Conservation (phyloP, 2,888 invertebrate genomes). For the Iselma pallidipennis region DNA sequence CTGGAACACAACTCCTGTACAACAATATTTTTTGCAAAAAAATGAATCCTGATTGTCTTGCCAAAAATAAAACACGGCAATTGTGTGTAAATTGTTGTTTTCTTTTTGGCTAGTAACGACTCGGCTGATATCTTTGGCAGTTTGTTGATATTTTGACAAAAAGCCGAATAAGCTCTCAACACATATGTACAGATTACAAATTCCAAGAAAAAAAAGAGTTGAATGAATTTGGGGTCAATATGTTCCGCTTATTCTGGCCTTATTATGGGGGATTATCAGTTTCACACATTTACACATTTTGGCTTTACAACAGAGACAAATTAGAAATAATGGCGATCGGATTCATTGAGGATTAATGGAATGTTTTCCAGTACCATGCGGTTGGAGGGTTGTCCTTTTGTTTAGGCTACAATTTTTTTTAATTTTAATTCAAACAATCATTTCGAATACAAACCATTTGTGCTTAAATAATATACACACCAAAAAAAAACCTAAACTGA, state of each 20-base stretch:
- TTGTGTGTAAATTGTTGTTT: background rate
- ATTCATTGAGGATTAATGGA: no score
- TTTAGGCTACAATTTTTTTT: background rate
- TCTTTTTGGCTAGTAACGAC: slow-evolving; percentile 37
- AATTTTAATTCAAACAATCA: background rate
- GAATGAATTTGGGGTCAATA: background rate
- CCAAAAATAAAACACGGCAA: slow-evolving; percentile 33
- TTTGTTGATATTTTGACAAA: slow-evolving; percentile 24
- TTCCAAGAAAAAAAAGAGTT: no score
- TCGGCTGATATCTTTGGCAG: slow-evolving; percentile 38
- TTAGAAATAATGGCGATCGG: no score
- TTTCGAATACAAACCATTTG: background rate
- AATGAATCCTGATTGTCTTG: slow-evolving; percentile 41
- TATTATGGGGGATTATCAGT: no score
- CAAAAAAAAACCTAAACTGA: background rate
- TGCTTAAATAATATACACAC: background rate
- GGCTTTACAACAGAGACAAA: background rate
- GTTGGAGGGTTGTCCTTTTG: background rate
- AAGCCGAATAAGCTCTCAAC: background rate
- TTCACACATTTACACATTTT: no score
- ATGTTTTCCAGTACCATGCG: background rate
- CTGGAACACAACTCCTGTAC: slow-evolving; percentile 33
- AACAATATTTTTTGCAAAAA: slow-evolving; percentile 1
- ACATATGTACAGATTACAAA: no score
- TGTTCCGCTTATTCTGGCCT: background rate